Base-by-base conservation (phyloP, 1,140 invertebrate genomes). In the Listronotus oregonensis region DNA sequence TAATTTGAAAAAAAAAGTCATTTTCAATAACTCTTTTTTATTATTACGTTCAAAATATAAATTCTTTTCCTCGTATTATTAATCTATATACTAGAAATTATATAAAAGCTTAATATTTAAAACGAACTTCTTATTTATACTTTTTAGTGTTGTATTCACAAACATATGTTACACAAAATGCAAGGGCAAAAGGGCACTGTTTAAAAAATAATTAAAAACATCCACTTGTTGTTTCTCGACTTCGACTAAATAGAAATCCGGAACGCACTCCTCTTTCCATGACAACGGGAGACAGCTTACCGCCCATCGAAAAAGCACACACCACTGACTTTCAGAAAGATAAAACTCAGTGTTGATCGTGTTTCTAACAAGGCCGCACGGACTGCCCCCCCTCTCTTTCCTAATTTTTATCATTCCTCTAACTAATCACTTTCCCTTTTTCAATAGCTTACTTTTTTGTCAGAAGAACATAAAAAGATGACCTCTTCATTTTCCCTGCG, bases 401-500 rank as follows among this genome's bases (percentile, higher is more conserved):
- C 34, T 61, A 31, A 59, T n/a, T 51, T 46, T 52, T 44, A 37
- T 37, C 34, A 37, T 37, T 37, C 11, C 34, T 37, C 11, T 37
- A 37, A 37, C 11, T 37, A 12, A 37, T 37, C 8, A 37, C 34
- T 37, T 37, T 4, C 34, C 11, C 39, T 44, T 44, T 9, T 10
- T n/a, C 6, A 17, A 40, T 21, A 44, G 18, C 58, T 51, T 44
- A 62, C 34, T 43, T 42, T 62, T 42, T 54, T 54, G 14, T 32
- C 56, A 15, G 42, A 44, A 63, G 51, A 21, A 62, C 79, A 74
- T 73, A 84, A 82, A 73, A 89, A 89, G 88, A 90, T 89, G 85
- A 89, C 88, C n/a, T 89, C 88, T 18, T 89, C 88, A 68, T 90
- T 89, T 74, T 90, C 88, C 12, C 83, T 89, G 15, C 86, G 88